Conservation (phyloP, 2,888 invertebrate genomes). For the Blastobasis adustella region DNA sequence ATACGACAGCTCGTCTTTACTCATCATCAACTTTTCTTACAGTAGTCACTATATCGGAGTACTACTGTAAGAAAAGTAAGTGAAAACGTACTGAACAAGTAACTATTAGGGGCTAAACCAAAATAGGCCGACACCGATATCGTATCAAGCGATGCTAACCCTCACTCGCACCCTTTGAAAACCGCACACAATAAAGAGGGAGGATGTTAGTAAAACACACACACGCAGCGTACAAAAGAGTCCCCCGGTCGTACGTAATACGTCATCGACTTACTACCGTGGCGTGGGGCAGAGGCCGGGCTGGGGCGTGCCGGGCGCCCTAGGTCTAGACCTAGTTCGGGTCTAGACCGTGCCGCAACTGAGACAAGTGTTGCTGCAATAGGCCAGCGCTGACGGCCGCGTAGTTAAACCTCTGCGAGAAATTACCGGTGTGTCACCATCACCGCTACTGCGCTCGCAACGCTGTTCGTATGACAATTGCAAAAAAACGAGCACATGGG, state of each 20-base stretch:
- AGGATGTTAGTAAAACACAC: constrained; percentile 47
- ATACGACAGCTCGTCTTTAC: no score
- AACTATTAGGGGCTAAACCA: no score
- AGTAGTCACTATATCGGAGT: no score
- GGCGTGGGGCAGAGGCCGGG: constrained; percentile 16
- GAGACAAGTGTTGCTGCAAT: constrained; percentile 69
- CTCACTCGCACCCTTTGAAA: no score
- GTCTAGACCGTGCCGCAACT: constrained; percentile 61
- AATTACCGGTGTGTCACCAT: constrained; percentile 57
- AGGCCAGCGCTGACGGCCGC: constrained; percentile 69
- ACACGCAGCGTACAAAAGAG: constrained; percentile 37
- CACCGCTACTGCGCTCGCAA: constrained; percentile 39
- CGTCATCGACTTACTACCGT: constrained; percentile 59
- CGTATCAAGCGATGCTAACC: no score
- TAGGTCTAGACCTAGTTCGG: constrained; percentile 31
- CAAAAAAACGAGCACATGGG: constrained; percentile 28
- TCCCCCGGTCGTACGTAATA: constrained; percentile 33
- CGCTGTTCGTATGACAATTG: no score
- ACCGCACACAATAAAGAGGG: no score
- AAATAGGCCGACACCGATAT: no score
- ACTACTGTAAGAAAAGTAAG: no score
- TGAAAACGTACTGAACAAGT: no score
- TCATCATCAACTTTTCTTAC: no score
- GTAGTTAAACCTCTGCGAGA: constrained; percentile 74
- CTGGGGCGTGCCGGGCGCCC: constrained; percentile 18